Evolutionary conservation across 2,113 vertebrate genomes (phyloP).

Genomic region (Paratilapia polleni): DNA sequence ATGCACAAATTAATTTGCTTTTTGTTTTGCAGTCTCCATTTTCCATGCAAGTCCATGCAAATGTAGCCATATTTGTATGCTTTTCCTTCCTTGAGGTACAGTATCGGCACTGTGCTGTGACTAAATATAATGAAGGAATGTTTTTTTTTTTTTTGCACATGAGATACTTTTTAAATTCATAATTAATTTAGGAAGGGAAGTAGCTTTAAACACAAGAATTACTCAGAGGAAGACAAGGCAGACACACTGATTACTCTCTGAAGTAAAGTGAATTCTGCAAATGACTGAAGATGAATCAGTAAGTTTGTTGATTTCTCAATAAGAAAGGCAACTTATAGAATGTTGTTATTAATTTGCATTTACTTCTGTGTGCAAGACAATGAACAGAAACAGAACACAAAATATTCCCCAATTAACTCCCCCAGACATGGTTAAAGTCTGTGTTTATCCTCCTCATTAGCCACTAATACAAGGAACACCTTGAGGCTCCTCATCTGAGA

Average conservation of each 20-base stretch:
- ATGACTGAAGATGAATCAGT: no score
- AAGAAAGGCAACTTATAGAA: not conserved
- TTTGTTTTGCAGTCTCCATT: not conserved
- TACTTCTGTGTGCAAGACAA: not conserved
- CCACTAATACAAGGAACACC: not conserved
- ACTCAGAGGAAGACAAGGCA: no score
- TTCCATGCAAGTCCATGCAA: slow-evolving; percentile 18
- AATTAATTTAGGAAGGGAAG: no score
- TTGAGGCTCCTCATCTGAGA: slow-evolving; percentile 11
- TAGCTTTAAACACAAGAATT: no score
- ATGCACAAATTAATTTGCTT: slow-evolving; percentile 1
- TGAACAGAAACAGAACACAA: not conserved
- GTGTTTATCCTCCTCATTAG: slow-evolving; percentile 26
- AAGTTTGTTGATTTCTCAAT: not conserved
- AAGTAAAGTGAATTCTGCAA: no score
- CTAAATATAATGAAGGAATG: not conserved
- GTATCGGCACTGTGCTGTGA: not conserved
- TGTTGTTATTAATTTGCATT: not conserved
- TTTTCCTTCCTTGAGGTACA: not conserved
- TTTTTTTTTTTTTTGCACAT: not conserved
- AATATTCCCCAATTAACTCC: not conserved
- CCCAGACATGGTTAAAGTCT: not conserved
- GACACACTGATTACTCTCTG: no score
- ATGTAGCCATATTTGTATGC: not conserved
- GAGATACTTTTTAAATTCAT: not conserved